Evolutionary conservation across 2,888 invertebrate species (phyloP), one percentile per base, ranked within the genome.

Genomic region (Podabrus alpinus): DNA sequence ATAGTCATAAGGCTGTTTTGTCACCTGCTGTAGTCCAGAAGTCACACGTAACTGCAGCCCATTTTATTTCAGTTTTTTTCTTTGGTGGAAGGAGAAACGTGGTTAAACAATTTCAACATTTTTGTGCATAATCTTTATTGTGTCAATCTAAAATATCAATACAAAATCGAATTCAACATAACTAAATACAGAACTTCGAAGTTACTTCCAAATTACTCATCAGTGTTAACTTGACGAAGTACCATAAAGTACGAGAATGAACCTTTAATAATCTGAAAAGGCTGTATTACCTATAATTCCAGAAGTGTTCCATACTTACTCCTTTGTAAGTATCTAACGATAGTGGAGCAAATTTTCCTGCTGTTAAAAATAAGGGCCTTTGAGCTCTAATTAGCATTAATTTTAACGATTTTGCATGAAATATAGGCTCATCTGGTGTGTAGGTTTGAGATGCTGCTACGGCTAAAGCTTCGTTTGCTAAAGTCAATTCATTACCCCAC

Each of bases 401-500:
- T 7, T 79, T 69, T 24, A 82, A 62, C 9, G 80, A 77, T 62
- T 77, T 76, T 2, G 77, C 69, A 9, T 79, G 77, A 13, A 69
- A 60, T 25, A 69, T 66, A 1, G 79, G 72, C 9, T 73, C 64
- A 3, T 72, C 77, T 2, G 77, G 71, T 75, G 77, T 80, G 69
- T 80, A 78, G 1, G 74, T 68, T 70, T 80, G 74, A 15, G 75
- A 75, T 9, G 70, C 79, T 2, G 77, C 80, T 19, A 74, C 24
- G 0, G 80, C 79, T 11, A 82, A 71, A 2, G 75, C 68, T 9
- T 74, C 79, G 59, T 79, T 78, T 71, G 79, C 72, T 16, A 79
- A 25, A 15, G 77, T 79, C 19, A 80, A 77, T 67, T 81, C 80
- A 59, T 82, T 79, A 1, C 81, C 82, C 80, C 81, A 81, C 70